Conservation (phyloP, 2,797 vertebrate species). For the Hafferia zeledoni region DNA sequence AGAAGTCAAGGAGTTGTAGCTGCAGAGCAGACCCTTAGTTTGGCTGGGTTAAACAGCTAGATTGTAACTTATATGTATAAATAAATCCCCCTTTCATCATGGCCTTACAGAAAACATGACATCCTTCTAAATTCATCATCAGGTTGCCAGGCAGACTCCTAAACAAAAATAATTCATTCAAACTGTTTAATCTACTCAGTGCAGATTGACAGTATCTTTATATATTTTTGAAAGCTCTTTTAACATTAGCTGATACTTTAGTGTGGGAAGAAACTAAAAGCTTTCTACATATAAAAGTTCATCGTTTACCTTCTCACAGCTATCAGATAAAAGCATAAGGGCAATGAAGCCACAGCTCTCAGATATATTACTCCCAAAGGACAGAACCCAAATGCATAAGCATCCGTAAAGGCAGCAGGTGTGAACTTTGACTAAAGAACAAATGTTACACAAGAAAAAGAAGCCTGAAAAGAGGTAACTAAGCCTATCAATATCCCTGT, state of each 20-base stretch:
- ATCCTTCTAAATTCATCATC: slow-evolving; percentile 70
- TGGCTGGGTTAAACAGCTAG: neutral
- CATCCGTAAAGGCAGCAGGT: slow-evolving; percentile 62
- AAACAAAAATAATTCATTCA: slow-evolving; percentile 79
- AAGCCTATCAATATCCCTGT: slow-evolving; percentile 22
- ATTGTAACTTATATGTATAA: slow-evolving; percentile 41
- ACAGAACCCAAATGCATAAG: slow-evolving; percentile 63
- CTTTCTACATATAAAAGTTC: slow-evolving; percentile 77
- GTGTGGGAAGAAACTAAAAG: slow-evolving; percentile 75
- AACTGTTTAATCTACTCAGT: slow-evolving; percentile 72
- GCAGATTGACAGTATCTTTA: slow-evolving; percentile 81
- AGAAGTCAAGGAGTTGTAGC: neutral
- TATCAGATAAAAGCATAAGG: slow-evolving; percentile 76
- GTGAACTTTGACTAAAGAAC: slow-evolving; percentile 61
- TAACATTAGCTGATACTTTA: slow-evolving; percentile 78
- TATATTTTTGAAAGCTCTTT: slow-evolving; percentile 79
- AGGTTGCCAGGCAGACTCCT: slow-evolving; percentile 68
- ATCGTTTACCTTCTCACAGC: slow-evolving; percentile 70
- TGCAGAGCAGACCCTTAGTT: slow-evolving; percentile 10
- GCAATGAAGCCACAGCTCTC: slow-evolving; percentile 66
- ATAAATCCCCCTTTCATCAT: slow-evolving; percentile 51
- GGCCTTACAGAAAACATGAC: slow-evolving; percentile 55
- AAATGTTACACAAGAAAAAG: slow-evolving; percentile 36
- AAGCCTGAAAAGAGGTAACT: slow-evolving; percentile 22
- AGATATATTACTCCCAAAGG: slow-evolving; percentile 69